phyloP scores from a whole-genome alignment of 2,797 vertebrate genomes.

The Spheniscus humboldti region DNA sequence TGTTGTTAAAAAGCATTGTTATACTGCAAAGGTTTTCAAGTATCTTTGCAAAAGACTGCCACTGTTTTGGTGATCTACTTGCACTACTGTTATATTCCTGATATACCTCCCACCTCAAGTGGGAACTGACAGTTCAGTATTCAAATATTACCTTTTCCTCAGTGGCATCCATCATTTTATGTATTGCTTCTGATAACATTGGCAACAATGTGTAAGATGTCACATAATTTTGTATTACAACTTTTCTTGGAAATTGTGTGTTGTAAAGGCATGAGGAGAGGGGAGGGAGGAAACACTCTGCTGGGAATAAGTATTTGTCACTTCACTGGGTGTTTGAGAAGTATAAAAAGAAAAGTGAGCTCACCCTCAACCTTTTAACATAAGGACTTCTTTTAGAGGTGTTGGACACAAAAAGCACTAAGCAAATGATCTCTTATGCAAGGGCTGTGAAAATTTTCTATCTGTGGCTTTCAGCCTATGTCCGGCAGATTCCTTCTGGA shows the following conservation, averaged over 20 bases:
- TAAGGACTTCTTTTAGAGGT: neutral
- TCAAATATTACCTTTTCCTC: neutral
- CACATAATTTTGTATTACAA: neutral
- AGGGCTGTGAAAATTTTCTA: neutral
- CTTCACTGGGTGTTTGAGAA: neutral
- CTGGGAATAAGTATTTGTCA: neutral
- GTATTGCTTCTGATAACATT: neutral
- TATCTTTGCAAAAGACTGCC: neutral
- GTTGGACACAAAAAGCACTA: neutral
- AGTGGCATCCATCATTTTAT: neutral
- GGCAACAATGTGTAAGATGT: neutral
- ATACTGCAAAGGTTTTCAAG: neutral
- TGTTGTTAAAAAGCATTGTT: neutral
- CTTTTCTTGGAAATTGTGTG: neutral
- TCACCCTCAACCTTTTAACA: neutral
- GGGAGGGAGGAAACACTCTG: neutral
- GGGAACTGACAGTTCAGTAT: neutral
- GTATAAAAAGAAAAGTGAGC: neutral
- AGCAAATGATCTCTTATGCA: neutral
- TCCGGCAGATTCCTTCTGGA: neutral
- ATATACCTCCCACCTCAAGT: neutral
- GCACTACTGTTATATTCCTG: neutral
- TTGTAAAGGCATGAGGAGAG: neutral
- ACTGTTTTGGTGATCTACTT: neutral
- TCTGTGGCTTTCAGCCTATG: neutral